A percentile compares a stretch with the other conserved stretches of the same genome.
Evolutionary conservation across 2,888 invertebrate genomes (phyloP).

Genomic region (Venusia cambrica): DNA sequence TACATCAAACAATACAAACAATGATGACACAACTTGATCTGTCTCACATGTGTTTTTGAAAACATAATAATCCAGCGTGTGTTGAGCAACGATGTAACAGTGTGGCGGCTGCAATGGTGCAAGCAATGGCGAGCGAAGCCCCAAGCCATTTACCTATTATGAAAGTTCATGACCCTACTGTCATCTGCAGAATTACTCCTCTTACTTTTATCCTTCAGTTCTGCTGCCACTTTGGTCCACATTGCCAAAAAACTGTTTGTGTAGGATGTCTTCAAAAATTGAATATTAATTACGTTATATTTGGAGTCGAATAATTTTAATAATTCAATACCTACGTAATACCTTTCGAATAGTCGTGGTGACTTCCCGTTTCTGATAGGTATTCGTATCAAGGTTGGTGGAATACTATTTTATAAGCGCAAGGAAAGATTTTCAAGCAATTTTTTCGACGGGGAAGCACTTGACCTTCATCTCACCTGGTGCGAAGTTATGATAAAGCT

Average conservation of each 20-base stretch:
- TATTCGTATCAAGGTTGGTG: constrained; percentile 65
- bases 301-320: constrained; percentile 14
- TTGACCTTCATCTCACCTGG: too few species aligned
- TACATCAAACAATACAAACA: too few species aligned
- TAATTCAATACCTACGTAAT: constrained; percentile 20
- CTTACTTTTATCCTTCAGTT: constrained; percentile 5
- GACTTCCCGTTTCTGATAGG: constrained; percentile 62
- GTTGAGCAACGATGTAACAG: constrained; percentile 5
- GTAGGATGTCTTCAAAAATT: constrained; percentile 5
- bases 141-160: constrained; percentile 9
- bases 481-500: too few species aligned
- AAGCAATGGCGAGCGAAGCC: constrained; percentile 12
- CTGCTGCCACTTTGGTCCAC: too few species aligned
- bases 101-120: constrained; percentile 11
- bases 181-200: not conserved
- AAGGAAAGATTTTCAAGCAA: too few species aligned
- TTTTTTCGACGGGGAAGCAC: too few species aligned
- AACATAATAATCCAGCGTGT: not conserved
- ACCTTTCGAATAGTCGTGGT: constrained; percentile 24
- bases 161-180: constrained; percentile 12
- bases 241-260: constrained; percentile 1
- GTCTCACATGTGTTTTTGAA: too few species aligned
- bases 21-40: too few species aligned
- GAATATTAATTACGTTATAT: constrained; percentile 6
- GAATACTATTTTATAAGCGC: too few species aligned